These are phyloP conservation scores for Brevipalpus yothersi DNA, from an alignment of 1,140 invertebrate species.

Conservation along the genomic window DNA sequence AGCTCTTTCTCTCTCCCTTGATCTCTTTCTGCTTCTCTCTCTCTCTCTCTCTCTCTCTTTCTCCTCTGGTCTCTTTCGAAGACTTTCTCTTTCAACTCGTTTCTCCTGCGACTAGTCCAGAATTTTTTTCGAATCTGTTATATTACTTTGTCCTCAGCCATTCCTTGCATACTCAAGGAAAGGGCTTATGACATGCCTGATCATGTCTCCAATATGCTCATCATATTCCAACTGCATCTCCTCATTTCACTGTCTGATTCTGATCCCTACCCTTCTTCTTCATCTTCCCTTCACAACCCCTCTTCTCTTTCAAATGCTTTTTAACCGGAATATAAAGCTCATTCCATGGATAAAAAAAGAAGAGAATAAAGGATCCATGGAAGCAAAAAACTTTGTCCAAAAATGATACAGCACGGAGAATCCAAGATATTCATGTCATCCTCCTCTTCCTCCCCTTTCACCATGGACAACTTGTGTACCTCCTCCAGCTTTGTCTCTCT, in stretches of 20 bases:
- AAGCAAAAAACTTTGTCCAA: no score
- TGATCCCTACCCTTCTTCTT: neutral
- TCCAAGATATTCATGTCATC: neutral
- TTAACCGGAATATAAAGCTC: neutral
- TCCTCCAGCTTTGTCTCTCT: neutral
- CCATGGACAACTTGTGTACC: neutral
- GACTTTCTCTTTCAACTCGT: neutral
- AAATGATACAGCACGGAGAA: neutral
- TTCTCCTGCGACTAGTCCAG: neutral
- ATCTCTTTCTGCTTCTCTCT: neutral
- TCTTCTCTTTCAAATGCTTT: neutral
- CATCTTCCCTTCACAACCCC: neutral
- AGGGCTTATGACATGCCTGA: neutral
- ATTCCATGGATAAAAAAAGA: no score
- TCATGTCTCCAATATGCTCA: neutral
- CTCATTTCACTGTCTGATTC: neutral
- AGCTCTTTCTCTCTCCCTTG: neutral
- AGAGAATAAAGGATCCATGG: no score
- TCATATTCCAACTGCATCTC: neutral
- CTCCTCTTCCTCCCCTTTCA: neutral
- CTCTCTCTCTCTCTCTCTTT: neutral
- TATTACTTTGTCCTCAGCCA: neutral
- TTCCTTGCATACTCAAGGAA: neutral
- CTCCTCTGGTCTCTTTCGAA: neutral
- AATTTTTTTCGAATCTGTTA: neutral